Conservation (phyloP, 2,113 vertebrate species). For the Corvus moneduloides region DNA sequence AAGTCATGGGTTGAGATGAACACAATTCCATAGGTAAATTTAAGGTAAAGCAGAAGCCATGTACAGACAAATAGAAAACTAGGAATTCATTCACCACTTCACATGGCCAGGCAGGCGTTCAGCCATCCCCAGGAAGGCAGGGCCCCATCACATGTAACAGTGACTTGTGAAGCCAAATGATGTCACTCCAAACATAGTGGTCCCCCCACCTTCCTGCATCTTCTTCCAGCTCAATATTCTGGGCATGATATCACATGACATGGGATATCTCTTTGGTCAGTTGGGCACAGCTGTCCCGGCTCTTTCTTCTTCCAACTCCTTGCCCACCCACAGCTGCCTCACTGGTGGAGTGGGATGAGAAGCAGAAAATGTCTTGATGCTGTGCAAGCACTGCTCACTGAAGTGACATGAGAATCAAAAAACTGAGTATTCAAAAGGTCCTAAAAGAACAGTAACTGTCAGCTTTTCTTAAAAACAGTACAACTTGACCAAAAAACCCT, state of each 20-base stretch:
- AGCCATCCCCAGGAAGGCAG: neutral
- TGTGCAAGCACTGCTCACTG: neutral
- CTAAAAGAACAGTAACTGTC: neutral
- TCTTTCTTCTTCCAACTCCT: neutral
- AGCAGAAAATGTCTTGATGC: neutral
- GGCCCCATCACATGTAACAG: rapidly evolving
- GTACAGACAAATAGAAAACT: neutral
- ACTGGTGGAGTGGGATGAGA: neutral
- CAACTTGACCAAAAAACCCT: neutral
- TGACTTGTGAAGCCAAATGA: neutral
- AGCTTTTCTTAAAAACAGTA: neutral
- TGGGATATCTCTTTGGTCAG: neutral
- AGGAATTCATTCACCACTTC: neutral
- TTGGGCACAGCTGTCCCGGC: rapidly evolving
- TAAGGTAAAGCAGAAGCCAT: neutral
- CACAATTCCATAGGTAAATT: neutral
- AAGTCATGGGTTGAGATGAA: neutral
- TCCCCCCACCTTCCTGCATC: neutral
- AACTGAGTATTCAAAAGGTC: neutral
- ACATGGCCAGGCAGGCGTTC: too few relatives aligned
- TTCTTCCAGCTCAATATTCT: neutral
- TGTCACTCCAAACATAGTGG: neutral
- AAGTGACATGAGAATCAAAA: neutral
- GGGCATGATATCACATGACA: neutral
- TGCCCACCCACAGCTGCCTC: neutral